Percentiles rank a stretch among this genome's conserved stretches.
phyloP scores from a whole-genome alignment of 2,797 vertebrate genomes.

The Orestias chungarensis region DNA sequence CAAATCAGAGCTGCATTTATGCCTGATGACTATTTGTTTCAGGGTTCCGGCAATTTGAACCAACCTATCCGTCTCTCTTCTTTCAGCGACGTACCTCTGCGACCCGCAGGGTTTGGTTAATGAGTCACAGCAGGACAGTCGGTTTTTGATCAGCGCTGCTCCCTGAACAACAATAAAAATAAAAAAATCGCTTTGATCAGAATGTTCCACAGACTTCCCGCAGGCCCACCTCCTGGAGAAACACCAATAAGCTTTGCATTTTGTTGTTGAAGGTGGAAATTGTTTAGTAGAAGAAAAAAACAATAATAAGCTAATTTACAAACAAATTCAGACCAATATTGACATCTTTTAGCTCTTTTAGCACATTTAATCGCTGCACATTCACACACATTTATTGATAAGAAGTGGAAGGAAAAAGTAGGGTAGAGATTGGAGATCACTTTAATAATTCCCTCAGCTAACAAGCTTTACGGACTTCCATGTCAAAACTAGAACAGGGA shows the following conservation, averaged over 20 bases:
- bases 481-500: no score
- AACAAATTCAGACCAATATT: conserved; percentile 15
- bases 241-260: conserved; percentile 57
- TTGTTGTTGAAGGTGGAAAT: conserved; percentile 16
- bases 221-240: conserved; percentile 46
- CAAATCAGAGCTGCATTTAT: conserved; percentile 12
- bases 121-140: conserved; percentile 39
- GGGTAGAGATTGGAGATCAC: no score
- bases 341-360: no score
- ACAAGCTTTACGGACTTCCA: no score
- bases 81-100: conserved; percentile 28
- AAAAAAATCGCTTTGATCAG: conserved; percentile 59
- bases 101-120: conserved; percentile 51
- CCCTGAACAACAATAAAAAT: conserved; percentile 51
- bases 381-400: no score
- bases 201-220: not conserved
- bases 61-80: conserved; percentile 36
- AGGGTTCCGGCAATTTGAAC: conserved; percentile 22
- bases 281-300: conserved; percentile 28
- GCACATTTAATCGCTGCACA: no score
- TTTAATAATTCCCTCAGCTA: no score
- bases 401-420: no score
- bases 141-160: conserved; percentile 42
- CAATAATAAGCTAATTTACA: conserved; percentile 25
- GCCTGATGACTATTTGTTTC: conserved; percentile 14